A percentile compares a stretch with the other conserved stretches of the same genome.
Conservation (phyloP, 2,888 invertebrate species). For the Mythimna loreyi region DNA sequence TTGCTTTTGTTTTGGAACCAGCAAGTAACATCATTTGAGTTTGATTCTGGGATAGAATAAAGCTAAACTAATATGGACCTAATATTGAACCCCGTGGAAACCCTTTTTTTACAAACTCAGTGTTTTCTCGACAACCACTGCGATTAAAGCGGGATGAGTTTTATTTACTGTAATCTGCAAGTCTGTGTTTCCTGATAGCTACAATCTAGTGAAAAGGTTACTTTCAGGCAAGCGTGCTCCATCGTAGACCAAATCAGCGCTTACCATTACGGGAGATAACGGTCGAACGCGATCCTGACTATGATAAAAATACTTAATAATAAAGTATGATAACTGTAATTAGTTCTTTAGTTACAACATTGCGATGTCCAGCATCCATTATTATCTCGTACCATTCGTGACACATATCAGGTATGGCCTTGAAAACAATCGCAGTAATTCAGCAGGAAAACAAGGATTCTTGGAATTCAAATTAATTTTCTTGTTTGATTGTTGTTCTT, state of each 20-base stretch:
- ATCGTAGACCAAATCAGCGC: too few relatives aligned
- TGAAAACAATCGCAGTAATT: slow-evolving; percentile 16
- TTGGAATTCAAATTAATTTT: slow-evolving; percentile 9
- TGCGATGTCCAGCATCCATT: slow-evolving; percentile 19
- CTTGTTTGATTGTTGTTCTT: slow-evolving; percentile 1
- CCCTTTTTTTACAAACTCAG: not conserved
- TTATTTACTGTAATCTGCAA: too few relatives aligned
- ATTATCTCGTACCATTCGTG: slow-evolving; percentile 18
- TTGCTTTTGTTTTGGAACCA: too few relatives aligned
- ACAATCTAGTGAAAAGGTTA: too few relatives aligned
- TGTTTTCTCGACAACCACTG: not conserved
- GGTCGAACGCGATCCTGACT: too few relatives aligned
- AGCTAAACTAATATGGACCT: not conserved
- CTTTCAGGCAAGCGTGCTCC: too few relatives aligned
- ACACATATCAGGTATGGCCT: slow-evolving; percentile 29
- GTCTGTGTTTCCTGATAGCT: not conserved
- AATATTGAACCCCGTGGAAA: not conserved
- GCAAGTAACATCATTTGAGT: not conserved
- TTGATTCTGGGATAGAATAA: not conserved
- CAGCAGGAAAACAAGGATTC: slow-evolving; percentile 15
- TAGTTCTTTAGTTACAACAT: not conserved
- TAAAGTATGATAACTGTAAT: not conserved
- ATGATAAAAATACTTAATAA: not conserved
- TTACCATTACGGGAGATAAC: too few relatives aligned
- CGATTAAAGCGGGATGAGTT: too few relatives aligned